A percentile compares a stretch with the other conserved stretches of the same genome.
phyloP scores from a whole-genome alignment of 2,113 vertebrate genomes.

The Thunnus maccoyii region DNA sequence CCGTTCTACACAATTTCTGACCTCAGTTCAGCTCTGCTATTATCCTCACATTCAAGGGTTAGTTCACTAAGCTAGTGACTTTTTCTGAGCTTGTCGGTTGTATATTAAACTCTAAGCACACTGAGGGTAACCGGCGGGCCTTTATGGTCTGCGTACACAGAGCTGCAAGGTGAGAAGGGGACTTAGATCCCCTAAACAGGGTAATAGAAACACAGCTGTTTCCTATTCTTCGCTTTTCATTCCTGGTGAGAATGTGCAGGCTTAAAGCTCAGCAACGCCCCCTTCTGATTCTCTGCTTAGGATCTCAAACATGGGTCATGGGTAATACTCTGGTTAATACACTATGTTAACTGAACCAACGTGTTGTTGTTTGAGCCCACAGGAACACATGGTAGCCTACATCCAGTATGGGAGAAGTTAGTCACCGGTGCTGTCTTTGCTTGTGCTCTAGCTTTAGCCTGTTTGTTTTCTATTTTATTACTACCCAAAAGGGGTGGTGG shows the following conservation, averaged over 20 bases:
- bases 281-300: conserved; percentile 29
- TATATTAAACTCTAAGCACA: conserved; percentile 74
- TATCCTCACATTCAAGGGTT: conserved; percentile 38
- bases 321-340: conserved; percentile 8
- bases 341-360: conserved; percentile 28
- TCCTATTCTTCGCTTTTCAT: conserved; percentile 34
- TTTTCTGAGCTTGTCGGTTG: conserved; percentile 40
- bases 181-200: conserved; percentile 52
- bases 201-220: conserved; percentile 52
- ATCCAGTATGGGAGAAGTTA: conserved; percentile 47
- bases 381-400: conserved; percentile 45
- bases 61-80: conserved; percentile 17
- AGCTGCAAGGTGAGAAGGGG: conserved; percentile 28
- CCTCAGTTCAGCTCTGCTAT: conserved; percentile 51
- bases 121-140: conserved; percentile 41
- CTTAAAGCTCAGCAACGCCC: conserved; percentile 30
- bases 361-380: conserved; percentile 48
- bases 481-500: conserved; percentile 52
- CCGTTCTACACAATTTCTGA: conserved; percentile 32
- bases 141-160: conserved; percentile 11
- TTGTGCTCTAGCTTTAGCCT: conserved; percentile 73
- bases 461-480: conserved; percentile 71
- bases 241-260: background rate
- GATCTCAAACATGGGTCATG: conserved; percentile 40
- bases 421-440: conserved; percentile 71